phyloP scores from a whole-genome alignment of 2,797 vertebrate species.

The Acipenser oxyrinchus region DNA sequence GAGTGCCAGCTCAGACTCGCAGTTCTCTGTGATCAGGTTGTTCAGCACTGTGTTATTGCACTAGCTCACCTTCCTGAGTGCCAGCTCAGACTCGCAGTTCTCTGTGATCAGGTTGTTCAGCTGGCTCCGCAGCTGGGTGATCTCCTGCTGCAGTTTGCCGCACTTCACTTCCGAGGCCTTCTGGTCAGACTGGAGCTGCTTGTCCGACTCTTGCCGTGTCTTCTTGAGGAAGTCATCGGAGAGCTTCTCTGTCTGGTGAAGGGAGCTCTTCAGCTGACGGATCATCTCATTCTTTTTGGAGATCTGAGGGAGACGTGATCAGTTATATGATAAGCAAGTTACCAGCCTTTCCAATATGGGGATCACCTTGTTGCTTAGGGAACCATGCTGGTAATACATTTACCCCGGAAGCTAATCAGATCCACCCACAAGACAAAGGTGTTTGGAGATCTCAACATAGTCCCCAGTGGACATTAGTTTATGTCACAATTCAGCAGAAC shows the following conservation, averaged over 20 bases:
- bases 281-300: slow-evolving; percentile 49
- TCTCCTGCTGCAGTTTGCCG: slow-evolving; percentile 50
- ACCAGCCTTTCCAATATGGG: too few species aligned
- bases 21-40: neutral
- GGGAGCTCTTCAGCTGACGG: slow-evolving; percentile 45
- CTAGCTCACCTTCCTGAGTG: slow-evolving; percentile 62
- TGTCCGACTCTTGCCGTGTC: slow-evolving; percentile 40
- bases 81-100: slow-evolving; percentile 53
- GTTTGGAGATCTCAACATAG: neutral
- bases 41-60: neutral
- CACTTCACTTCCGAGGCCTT: slow-evolving; percentile 42
- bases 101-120: slow-evolving; percentile 46
- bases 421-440: neutral
- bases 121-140: slow-evolving; percentile 42
- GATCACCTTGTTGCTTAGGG: too few species aligned
- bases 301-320: slow-evolving; percentile 46
- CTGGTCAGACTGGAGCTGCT: slow-evolving; percentile 43
- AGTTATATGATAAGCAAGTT: neutral
- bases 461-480: too few species aligned
- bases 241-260: slow-evolving; percentile 43
- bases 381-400: neutral
- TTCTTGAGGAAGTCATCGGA: slow-evolving; percentile 38
- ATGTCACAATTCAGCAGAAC: too few species aligned
- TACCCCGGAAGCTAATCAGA: neutral
- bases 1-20: too few species aligned